phyloP scores from a whole-genome alignment of 2,888 invertebrate genomes.

The Caenorhabditis sulstoni region DNA sequence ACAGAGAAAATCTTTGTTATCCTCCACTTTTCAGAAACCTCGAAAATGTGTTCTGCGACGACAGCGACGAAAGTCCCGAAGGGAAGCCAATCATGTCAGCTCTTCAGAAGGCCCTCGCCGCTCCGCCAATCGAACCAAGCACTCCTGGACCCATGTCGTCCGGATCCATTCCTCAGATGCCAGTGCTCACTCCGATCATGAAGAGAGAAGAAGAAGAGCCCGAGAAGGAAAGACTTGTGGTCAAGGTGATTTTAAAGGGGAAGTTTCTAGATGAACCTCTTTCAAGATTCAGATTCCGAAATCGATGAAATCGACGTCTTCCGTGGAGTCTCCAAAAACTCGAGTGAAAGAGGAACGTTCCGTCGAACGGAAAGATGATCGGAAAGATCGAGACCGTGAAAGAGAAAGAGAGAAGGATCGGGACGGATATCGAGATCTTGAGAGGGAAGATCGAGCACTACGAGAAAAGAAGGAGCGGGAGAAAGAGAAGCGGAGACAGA shows the following conservation, averaged over 20 bases:
- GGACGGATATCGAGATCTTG: constrained; percentile 20
- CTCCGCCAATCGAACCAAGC: background rate
- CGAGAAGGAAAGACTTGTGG: constrained; percentile 34
- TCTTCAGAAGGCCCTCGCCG: constrained; percentile 16
- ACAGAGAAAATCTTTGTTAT: background rate
- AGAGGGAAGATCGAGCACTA: constrained; percentile 18
- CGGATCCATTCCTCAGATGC: background rate
- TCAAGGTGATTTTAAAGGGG: constrained; percentile 25
- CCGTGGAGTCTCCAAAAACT: constrained; percentile 19
- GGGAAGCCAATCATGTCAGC: constrained; percentile 7
- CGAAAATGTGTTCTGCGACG: constrained; percentile 40
- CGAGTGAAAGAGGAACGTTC: constrained; percentile 13
- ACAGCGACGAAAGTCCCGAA: constrained; percentile 13
- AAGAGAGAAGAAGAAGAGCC: constrained; percentile 31
- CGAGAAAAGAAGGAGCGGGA: constrained; percentile 43
- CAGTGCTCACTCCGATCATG: background rate
- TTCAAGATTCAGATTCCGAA: constrained; percentile 41
- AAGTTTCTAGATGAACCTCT: background rate
- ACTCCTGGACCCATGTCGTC: constrained; percentile 3
- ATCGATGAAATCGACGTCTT: constrained; percentile 34
- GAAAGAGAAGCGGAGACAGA: constrained; percentile 13
- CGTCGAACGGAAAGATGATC: constrained; percentile 32
- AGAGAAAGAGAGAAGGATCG: constrained; percentile 35
- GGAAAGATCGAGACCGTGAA: constrained; percentile 34
- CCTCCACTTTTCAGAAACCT: constrained; percentile 27